A percentile compares a stretch with the other conserved stretches of the same genome.
These are phyloP conservation scores for Epizoanthus rinbou DNA, from an alignment of 92 coral and sea anemone species.

Conservation along the genomic window DNA sequence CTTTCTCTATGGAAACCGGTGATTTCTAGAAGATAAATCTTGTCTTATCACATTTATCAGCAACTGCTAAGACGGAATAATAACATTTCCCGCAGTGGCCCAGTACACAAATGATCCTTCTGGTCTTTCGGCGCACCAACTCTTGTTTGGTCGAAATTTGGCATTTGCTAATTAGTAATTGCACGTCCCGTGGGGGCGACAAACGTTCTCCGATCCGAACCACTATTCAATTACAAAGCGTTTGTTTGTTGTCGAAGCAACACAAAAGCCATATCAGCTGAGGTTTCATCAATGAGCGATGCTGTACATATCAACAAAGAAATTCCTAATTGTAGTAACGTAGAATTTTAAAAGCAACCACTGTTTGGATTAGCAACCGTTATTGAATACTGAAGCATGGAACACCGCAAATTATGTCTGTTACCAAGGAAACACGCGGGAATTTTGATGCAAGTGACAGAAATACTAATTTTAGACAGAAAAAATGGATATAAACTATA, in stretches of 20 bases:
- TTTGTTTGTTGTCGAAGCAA: not conserved
- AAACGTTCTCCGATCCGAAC: not conserved
- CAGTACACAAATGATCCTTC: slow-evolving; percentile 1
- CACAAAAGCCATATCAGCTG: not conserved
- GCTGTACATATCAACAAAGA: too few species aligned
- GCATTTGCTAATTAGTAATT: too few species aligned
- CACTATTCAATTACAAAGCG: not conserved
- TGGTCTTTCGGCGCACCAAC: not conserved
- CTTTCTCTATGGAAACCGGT: not conserved
- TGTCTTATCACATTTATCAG: slow-evolving; percentile 4
- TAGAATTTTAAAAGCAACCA: too few species aligned
- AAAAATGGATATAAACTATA: too few species aligned
- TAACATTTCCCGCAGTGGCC: not conserved
- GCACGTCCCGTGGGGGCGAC: slow-evolving; percentile 34
- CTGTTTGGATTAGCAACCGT: too few species aligned
- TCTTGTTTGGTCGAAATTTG: slow-evolving; percentile 1
- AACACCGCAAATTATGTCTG: too few species aligned
- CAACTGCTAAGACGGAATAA: not conserved
- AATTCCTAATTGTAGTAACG: too few species aligned
- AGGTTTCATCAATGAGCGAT: not conserved
- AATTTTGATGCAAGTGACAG: too few species aligned
- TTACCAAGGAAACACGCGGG: too few species aligned
- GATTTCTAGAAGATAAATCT: not conserved
- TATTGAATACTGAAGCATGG: too few species aligned
- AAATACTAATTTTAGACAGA: too few species aligned